A percentile compares a stretch with the other conserved stretches of the same genome.
Conservation (phyloP, 2,888 invertebrate species). For the Phengaris arion region DNA sequence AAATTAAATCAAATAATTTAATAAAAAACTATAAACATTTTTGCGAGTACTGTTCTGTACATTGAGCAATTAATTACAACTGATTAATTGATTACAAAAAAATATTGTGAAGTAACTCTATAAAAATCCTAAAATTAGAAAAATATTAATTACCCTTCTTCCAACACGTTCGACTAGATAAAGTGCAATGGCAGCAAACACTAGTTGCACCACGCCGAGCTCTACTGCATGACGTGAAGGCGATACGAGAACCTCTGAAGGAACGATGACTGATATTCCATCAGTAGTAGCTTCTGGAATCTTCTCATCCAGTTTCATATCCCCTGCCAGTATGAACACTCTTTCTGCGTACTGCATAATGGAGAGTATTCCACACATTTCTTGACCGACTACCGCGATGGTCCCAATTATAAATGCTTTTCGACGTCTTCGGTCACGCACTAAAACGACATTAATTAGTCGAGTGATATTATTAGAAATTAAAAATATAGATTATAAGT, state of each 20-base stretch:
- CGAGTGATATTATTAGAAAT: too few relatives aligned
- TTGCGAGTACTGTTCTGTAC: too few relatives aligned
- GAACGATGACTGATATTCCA: not conserved
- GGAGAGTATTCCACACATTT: conserved; percentile 60
- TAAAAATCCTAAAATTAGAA: not conserved
- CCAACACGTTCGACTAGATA: conserved; percentile 60
- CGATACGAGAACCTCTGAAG: conserved; percentile 38
- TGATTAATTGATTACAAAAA: too few relatives aligned
- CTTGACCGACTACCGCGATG: conserved; percentile 59
- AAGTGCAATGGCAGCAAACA: conserved; percentile 51
- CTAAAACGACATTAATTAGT: conserved; percentile 41
- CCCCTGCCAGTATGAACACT: conserved; percentile 54
- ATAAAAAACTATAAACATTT: too few relatives aligned
- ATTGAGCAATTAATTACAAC: too few relatives aligned
- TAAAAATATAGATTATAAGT: too few relatives aligned
- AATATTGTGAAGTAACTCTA: too few relatives aligned
- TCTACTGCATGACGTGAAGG: conserved; percentile 53
- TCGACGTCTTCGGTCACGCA: conserved; percentile 49
- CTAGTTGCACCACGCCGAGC: conserved; percentile 54
- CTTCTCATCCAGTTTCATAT: not conserved
- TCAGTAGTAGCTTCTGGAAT: not conserved
- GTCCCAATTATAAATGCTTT: conserved; percentile 53
- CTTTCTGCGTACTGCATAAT: conserved; percentile 66
- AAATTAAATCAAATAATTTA: not conserved
- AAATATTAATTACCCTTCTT: conserved; percentile 48